Conservation (phyloP, 2,113 vertebrate species). For the Myrmecobius fasciatus region DNA sequence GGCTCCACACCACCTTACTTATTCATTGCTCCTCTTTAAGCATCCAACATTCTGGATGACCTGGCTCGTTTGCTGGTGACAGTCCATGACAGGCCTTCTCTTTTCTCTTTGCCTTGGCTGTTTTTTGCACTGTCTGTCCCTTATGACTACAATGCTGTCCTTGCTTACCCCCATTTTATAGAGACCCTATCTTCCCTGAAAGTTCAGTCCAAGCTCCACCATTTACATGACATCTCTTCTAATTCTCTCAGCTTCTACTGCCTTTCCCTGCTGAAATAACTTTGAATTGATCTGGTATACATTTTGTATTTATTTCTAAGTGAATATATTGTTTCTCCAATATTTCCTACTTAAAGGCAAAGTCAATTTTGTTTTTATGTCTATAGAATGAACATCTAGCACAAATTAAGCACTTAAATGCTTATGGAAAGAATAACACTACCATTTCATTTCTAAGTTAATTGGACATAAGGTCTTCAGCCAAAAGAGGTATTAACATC, state of each 20-base stretch:
- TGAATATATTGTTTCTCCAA: background rate
- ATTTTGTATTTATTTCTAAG: background rate
- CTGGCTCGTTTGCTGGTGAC: background rate
- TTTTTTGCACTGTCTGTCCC: background rate
- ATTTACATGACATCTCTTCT: background rate
- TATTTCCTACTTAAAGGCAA: background rate
- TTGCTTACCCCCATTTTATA: background rate
- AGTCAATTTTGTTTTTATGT: background rate
- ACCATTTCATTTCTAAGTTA: background rate
- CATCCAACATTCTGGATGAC: background rate
- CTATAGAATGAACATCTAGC: background rate
- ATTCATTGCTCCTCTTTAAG: background rate
- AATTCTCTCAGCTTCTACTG: background rate
- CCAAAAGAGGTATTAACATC: background rate
- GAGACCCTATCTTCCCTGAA: background rate
- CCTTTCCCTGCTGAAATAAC: background rate
- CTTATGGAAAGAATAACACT: background rate
- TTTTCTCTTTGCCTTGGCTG: background rate
- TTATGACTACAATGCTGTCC: background rate
- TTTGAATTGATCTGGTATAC: background rate
- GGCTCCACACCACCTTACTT: background rate
- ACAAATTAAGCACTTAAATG: background rate
- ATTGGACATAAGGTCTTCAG: background rate
- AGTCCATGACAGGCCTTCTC: background rate
- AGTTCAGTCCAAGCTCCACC: background rate